Conservation (phyloP, 2,113 vertebrate genomes). For the Sebastes fasciatus region DNA sequence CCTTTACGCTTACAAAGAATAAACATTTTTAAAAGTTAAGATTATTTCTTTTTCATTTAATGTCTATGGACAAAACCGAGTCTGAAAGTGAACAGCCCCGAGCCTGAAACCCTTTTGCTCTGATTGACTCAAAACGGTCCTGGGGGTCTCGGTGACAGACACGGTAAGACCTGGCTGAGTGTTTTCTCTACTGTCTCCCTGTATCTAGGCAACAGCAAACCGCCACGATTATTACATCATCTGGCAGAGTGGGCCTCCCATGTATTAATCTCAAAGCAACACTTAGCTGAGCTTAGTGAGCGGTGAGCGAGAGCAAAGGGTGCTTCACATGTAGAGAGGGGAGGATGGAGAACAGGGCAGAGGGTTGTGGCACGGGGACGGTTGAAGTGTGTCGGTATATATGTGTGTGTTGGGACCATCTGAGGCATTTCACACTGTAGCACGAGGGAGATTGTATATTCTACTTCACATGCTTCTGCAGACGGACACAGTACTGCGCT, state of each 20-base stretch:
- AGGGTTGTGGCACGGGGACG: not conserved
- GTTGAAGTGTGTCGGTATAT: not conserved
- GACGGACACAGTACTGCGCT: not conserved
- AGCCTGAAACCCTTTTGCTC: not conserved
- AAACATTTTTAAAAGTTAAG: not conserved
- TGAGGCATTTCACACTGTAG: slow-evolving; percentile 4
- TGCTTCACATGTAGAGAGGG: slow-evolving; percentile 39
- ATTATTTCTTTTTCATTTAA: not conserved
- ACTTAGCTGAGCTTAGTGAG: slow-evolving; percentile 62
- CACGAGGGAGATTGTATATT: not conserved
- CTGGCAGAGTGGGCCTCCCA: slow-evolving; percentile 60
- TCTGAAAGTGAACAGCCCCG: slow-evolving; percentile 3
- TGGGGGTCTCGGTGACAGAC: slow-evolving; percentile 53
- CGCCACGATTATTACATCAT: slow-evolving; percentile 75
- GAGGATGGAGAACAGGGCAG: slow-evolving; percentile 17
- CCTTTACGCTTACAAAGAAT: not conserved
- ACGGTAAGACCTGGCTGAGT: slow-evolving; percentile 46
- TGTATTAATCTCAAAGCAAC: slow-evolving; percentile 71
- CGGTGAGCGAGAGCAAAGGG: slow-evolving; percentile 51
- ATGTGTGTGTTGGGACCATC: not conserved
- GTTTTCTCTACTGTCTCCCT: slow-evolving; percentile 47
- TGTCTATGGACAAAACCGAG: not conserved
- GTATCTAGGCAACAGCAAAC: slow-evolving; percentile 80
- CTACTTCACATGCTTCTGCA: not conserved
- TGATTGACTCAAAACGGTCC: slow-evolving; percentile 33